phyloP scores from a whole-genome alignment of 2,113 vertebrate species.

The Laterallus jamaicensis region DNA sequence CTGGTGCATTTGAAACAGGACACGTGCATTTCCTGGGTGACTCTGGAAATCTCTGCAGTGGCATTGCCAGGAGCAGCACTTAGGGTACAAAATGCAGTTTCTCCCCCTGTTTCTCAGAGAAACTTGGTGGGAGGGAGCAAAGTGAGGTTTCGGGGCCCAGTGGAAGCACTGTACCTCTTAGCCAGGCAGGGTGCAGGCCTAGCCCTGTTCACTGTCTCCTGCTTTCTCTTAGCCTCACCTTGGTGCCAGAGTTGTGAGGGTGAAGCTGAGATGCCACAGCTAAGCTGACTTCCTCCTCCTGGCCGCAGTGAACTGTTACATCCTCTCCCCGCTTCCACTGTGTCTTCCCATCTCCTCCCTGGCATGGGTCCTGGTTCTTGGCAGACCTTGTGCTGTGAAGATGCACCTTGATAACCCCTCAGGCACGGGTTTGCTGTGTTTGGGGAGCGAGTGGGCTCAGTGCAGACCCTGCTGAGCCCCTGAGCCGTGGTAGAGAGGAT shows the following conservation, averaged over 20 bases:
- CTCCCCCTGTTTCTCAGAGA: neutral
- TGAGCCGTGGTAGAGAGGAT: neutral
- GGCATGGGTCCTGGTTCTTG: neutral
- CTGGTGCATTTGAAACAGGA: neutral
- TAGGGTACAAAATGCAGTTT: neutral
- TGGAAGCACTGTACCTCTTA: neutral
- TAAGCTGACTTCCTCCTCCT: neutral
- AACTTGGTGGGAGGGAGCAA: neutral
- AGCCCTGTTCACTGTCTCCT: neutral
- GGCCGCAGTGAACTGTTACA: neutral
- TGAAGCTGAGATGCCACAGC: neutral
- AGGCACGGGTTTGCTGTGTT: neutral
- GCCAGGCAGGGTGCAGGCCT: neutral
- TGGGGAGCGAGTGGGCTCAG: neutral
- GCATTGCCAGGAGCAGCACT: neutral
- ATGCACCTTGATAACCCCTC: neutral
- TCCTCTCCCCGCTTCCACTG: neutral
- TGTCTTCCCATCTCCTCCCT: neutral
- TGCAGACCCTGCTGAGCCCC: neutral
- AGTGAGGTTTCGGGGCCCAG: neutral
- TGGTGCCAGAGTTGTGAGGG: accelerated
- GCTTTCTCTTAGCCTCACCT: neutral
- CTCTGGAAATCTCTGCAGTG: neutral
- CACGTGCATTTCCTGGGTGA: neutral
- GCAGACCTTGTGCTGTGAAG: neutral